Conservation (phyloP, 2,113 vertebrate genomes). For the Ia io region DNA sequence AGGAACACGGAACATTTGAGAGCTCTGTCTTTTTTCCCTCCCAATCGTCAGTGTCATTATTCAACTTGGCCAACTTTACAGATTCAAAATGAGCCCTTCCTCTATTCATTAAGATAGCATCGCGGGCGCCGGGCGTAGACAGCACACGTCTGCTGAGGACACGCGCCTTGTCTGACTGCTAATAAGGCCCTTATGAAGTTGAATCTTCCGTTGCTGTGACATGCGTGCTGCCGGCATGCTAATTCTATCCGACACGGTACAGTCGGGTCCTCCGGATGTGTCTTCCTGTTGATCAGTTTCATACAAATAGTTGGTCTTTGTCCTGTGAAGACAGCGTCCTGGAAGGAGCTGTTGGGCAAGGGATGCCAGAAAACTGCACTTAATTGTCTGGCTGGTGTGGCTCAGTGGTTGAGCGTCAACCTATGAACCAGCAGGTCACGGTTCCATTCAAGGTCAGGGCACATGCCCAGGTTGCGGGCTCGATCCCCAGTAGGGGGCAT, state of each 20-base stretch:
- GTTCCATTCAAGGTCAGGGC: too few species aligned
- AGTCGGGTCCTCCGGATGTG: not conserved
- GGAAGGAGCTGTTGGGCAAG: not conserved
- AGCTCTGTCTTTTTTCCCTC: not conserved
- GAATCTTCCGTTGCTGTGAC: constrained; percentile 65
- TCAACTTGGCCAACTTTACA: constrained; percentile 72
- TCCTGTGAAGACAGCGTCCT: not conserved
- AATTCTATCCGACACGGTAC: constrained; percentile 42
- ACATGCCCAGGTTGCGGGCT: too few species aligned
- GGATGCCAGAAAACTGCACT: not conserved
- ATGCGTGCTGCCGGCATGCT: constrained; percentile 67
- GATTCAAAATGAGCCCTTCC: constrained; percentile 70
- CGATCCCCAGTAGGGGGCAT: too few species aligned
- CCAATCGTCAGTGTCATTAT: constrained; percentile 38
- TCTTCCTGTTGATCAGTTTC: constrained; percentile 5
- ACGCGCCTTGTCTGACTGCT: constrained; percentile 58
- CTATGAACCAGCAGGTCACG: too few species aligned
- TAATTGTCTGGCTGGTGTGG: not conserved
- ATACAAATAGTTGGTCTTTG: constrained; percentile 32
- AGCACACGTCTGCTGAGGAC: constrained; percentile 31
- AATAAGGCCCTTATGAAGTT: constrained; percentile 61
- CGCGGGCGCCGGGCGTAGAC: constrained; percentile 52
- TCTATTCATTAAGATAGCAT: constrained; percentile 63
- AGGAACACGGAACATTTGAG: constrained; percentile 33
- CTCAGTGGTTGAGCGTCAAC: too few species aligned